These are phyloP conservation scores for Zosterops japonicus DNA, from an alignment of 2,113 vertebrate species.

Conservation along the genomic window DNA sequence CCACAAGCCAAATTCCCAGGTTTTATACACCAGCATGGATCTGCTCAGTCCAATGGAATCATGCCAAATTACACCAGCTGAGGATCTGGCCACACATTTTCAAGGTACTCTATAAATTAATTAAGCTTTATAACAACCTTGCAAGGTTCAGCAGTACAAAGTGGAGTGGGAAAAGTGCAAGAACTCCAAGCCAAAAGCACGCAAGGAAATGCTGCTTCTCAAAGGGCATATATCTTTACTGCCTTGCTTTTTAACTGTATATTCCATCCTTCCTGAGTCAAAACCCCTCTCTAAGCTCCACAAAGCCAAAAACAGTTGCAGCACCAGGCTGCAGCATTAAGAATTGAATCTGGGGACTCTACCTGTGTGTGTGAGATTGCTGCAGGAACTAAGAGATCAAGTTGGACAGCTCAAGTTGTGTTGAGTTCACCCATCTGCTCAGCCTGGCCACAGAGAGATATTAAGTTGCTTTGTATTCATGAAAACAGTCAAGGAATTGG, in stretches of 20 bases:
- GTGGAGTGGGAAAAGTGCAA: not conserved
- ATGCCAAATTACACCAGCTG: not conserved
- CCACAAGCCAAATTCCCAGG: not conserved
- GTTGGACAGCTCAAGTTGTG: not conserved
- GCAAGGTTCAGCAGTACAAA: not conserved
- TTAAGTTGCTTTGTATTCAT: not conserved
- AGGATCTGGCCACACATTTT: not conserved
- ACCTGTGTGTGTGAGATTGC: fast-evolving
- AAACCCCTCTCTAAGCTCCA: not conserved
- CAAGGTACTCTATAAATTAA: not conserved
- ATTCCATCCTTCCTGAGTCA: not conserved
- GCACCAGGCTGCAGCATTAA: not conserved
- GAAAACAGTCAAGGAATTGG: not conserved
- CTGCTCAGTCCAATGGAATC: not conserved
- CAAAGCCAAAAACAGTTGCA: not conserved
- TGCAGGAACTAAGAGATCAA: not conserved
- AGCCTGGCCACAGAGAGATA: not conserved
- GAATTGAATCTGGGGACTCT: not conserved
- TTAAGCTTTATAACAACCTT: not conserved
- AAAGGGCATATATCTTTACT: not conserved
- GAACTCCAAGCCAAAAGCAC: not conserved
- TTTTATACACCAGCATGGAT: not conserved
- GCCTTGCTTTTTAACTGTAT: not conserved
- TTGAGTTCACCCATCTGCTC: not conserved
- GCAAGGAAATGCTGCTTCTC: not conserved